phyloP scores from a whole-genome alignment of 2,888 invertebrate genomes.

The Caenorhabditis macrosperma region DNA sequence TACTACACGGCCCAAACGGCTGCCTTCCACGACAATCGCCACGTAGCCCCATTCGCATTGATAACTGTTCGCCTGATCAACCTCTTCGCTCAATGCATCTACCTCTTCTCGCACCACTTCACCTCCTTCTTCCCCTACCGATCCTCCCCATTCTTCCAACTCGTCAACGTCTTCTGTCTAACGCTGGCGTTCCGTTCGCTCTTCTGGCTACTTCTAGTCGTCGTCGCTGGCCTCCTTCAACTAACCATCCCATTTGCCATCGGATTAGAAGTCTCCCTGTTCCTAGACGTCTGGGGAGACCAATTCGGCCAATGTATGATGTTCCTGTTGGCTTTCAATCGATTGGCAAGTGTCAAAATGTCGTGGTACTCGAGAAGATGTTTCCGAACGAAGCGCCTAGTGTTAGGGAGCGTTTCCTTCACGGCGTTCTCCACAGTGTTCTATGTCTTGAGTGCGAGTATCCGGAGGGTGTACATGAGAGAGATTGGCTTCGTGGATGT shows the following conservation, averaged over 20 bases:
- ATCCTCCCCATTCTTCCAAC: background rate
- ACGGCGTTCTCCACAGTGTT: too few species aligned
- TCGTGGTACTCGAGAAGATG: background rate
- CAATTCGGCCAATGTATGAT: background rate
- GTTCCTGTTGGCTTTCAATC: background rate
- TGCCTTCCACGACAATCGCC: too few species aligned
- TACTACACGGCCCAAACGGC: too few species aligned
- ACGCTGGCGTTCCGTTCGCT: background rate
- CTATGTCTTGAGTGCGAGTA: background rate
- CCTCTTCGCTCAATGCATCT: background rate
- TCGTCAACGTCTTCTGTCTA: background rate
- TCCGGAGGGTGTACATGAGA: background rate
- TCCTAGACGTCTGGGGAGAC: background rate
- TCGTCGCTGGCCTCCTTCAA: background rate
- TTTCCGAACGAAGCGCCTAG: too few species aligned
- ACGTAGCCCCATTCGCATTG: background rate
- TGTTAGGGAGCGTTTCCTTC: too few species aligned
- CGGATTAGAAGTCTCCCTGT: background rate
- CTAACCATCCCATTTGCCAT: background rate
- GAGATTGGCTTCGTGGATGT: background rate
- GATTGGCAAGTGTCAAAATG: background rate
- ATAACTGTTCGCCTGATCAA: background rate
- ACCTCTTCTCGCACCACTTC: background rate
- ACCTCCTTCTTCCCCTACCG: background rate
- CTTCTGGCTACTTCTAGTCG: background rate